Conservation (phyloP, 2,113 vertebrate species). For the sheep (Ovis aries) region ARS-UI_Ramb_v3.0 NC_056055.1:191789001-191789500, state of each 20-base stretch:
- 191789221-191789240: neutral
- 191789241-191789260: neutral
- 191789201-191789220: neutral
- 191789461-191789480: neutral
- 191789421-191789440: neutral
- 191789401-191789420: neutral
- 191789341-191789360: neutral
- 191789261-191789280: neutral
- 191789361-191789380: neutral
- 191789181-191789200: neutral
- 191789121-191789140: neutral
- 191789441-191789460: fast-evolving
- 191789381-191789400: neutral
- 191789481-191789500: neutral
- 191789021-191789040: neutral
- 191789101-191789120: neutral
- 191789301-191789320: neutral
- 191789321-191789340: neutral
- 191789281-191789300: neutral
- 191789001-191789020: neutral
- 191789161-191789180: neutral
- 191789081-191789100: neutral
- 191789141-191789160: neutral
- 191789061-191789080: neutral
- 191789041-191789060: neutral